These are phyloP conservation scores for Euzophera pinguis DNA, from an alignment of 2,888 invertebrate genomes.

Conservation along the genomic window DNA sequence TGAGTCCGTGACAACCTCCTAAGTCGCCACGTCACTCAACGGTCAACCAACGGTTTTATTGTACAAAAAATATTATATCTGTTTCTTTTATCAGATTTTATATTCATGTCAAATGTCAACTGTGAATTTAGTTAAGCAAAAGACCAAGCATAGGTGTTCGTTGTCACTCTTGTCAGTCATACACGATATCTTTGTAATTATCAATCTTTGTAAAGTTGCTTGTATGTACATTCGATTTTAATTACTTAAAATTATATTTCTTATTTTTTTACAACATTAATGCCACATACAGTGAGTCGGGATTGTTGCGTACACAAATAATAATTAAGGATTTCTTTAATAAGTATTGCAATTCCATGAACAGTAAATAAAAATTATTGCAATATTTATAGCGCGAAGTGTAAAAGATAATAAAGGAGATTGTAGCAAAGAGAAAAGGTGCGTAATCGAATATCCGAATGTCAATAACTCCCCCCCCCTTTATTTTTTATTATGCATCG, in stretches of 20 bases:
- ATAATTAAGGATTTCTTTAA: no score
- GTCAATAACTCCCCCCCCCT: slow-evolving; percentile 45
- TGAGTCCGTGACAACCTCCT: slow-evolving; percentile 50
- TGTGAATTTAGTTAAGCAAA: slow-evolving; percentile 26
- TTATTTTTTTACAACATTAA: no score
- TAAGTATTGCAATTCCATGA: slow-evolving; percentile 11
- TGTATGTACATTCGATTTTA: no score
- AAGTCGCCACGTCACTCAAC: slow-evolving; percentile 60
- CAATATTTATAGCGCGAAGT: slow-evolving; percentile 28
- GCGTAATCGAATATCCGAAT: slow-evolving; percentile 33
- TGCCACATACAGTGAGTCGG: no score
- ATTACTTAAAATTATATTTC: no score
- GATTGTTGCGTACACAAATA: no score
- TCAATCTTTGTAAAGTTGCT: no score
- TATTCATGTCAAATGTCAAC: slow-evolving; percentile 52
- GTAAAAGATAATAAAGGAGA: slow-evolving; percentile 31
- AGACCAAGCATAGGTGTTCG: slow-evolving; percentile 20
- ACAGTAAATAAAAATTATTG: slow-evolving; percentile 22
- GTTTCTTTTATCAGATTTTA: slow-evolving; percentile 47
- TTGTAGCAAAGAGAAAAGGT: slow-evolving; percentile 27
- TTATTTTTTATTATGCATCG: slow-evolving; percentile 26
- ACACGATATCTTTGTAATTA: slow-evolving; percentile 2
- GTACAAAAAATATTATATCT: slow-evolving; percentile 40
- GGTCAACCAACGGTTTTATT: slow-evolving; percentile 63
- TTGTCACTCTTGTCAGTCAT: slow-evolving; percentile 16